Evolutionary conservation across 1,140 invertebrate species (phyloP).

Genomic region (Drosophila melanogaster): Release_6_plus_ISO1_MT NC_004354.4:3394001-3394500

Average conservation of each 20-base stretch:
- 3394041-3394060: conserved; percentile 24
- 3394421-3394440: conserved; percentile 8
- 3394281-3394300: too few species aligned
- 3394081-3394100: neutral
- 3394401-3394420: too few species aligned
- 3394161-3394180: conserved; percentile 40
- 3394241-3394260: conserved; percentile 12
- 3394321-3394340: too few species aligned
- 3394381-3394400: conserved; percentile 14
- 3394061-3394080: neutral
- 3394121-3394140: conserved; percentile 39
- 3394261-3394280: too few species aligned
- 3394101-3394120: conserved; percentile 46
- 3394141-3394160: conserved; percentile 28
- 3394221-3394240: conserved; percentile 12
- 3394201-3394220: neutral
- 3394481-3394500: neutral
- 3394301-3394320: too few species aligned
- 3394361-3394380: neutral
- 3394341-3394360: too few species aligned
- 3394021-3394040: conserved; percentile 21
- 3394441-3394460: conserved; percentile 43
- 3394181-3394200: conserved; percentile 1
- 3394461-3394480: neutral
- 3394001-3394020: conserved; percentile 18